Conservation (phyloP, 2,888 invertebrate species). For the Willowsia nigromaculata region DNA sequence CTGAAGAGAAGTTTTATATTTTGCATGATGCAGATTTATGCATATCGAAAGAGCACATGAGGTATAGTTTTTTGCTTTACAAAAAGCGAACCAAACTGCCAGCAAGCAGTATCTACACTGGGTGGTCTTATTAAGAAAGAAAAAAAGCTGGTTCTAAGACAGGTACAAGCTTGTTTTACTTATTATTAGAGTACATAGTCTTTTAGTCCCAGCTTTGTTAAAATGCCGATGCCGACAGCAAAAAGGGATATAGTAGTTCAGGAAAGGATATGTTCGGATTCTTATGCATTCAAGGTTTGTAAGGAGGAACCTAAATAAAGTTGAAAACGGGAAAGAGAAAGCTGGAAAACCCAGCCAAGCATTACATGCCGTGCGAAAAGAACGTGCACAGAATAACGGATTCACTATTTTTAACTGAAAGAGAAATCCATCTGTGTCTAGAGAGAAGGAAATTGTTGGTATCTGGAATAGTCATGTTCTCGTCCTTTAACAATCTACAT, state of each 20-base stretch:
- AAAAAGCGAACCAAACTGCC: too few relatives aligned
- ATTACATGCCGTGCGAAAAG: constrained; percentile 63
- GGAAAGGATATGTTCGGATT: background rate
- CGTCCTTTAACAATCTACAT: background rate
- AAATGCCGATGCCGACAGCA: constrained; percentile 1
- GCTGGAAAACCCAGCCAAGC: constrained; percentile 65
- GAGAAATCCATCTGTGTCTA: constrained; percentile 59
- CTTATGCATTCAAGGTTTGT: constrained; percentile 26
- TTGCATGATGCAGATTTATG: too few relatives aligned
- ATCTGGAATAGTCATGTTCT: constrained; percentile 26
- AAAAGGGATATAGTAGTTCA: background rate
- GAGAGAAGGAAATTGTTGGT: constrained; percentile 33
- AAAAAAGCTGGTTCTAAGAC: background rate
- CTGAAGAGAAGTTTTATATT: too few relatives aligned
- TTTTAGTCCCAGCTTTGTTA: background rate
- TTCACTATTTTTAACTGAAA: constrained; percentile 59
- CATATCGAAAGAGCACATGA: too few relatives aligned
- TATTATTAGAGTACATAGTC: background rate
- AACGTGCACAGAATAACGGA: constrained; percentile 70
- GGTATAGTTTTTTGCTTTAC: too few relatives aligned
- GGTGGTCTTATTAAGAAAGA: too few relatives aligned
- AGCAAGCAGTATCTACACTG: too few relatives aligned
- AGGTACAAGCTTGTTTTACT: background rate
- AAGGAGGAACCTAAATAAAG: constrained; percentile 18
- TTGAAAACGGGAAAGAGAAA: constrained; percentile 44